Evolutionary conservation across 2,888 invertebrate genomes (phyloP), one percentile per base, ranked within the genome.

Genomic region (Germaria angustata): DNA sequence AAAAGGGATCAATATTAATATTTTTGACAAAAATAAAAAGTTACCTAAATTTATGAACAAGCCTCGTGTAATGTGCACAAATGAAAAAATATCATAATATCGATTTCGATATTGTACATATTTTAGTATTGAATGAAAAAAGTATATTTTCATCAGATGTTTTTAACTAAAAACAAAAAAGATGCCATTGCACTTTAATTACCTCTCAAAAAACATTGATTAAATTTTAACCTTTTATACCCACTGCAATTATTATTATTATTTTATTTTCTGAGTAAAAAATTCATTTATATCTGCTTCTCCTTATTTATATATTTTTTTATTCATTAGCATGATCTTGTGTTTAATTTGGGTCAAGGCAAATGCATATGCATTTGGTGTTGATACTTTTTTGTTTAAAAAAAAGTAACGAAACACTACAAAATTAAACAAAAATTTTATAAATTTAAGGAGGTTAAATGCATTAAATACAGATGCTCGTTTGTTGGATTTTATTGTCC

Each of bases 301-400:
- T 57, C 36, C 55, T 41, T 49, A 32, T 46, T 46, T 36, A 36
- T 66, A 59, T 57, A 57, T 57, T 22, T 51, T 63, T 20, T 59
- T n/a, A 81, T 57, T 77, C 76, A 79, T 75, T 71, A 61, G 79
- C 75, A 76, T 82, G 79, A 82, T 76, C 82, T 79, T 82, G 79
- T 53, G 77, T 34, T 66, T 41, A 79, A 79, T 79, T 82, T 79
- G 73, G 82, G 79, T 82, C 82, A 82, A 82, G 82, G 82, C 79
- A 79, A 79, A 59, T 79, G 63, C 65, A 73, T 66, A 53, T 78
- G 69, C 66, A 77, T 72, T 71, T 81, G 46, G 32, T 57, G 11
- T n/a, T 41, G 20, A 46, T 57, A 9, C 9, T 68, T 59, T 61
- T 68, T 55, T 28, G 9, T 17, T 24, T 46, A 15, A 32, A 63